A percentile compares a stretch with the other conserved stretches of the same genome.
These are phyloP conservation scores for Ptilorrhoa leucosticta DNA, from an alignment of 2,113 vertebrate species.

Conservation along the genomic window DNA sequence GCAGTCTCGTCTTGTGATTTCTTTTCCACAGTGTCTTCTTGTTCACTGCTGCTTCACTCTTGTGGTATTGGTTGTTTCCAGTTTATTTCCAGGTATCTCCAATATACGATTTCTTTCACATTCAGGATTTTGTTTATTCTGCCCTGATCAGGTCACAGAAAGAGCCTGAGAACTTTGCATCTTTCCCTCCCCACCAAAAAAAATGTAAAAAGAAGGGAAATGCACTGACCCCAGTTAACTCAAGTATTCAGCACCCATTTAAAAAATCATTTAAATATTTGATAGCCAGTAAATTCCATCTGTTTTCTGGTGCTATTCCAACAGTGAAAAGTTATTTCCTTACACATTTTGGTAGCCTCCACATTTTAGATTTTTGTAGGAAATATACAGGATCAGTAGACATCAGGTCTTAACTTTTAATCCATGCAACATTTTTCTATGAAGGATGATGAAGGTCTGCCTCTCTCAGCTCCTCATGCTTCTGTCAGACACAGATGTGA, in stretches of 20 bases:
- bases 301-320: conserved; percentile 44
- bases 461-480: conserved; percentile 42
- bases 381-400: not conserved
- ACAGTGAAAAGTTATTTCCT: conserved; percentile 60
- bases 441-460: conserved; percentile 46
- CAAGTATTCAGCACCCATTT: conserved; percentile 54
- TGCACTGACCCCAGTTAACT: conserved; percentile 48
- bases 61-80: conserved; percentile 34
- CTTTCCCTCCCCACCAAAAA: not conserved
- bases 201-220: not conserved
- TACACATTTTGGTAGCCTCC: not conserved
- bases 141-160: conserved; percentile 31
- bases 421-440: conserved; percentile 22
- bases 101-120: not conserved
- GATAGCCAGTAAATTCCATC: conserved; percentile 34
- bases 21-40: conserved; percentile 43
- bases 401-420: conserved; percentile 65
- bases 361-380: not conserved
- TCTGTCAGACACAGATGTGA: conserved; percentile 78
- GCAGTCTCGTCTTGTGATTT: conserved; percentile 46
- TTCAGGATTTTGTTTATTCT: conserved; percentile 35
- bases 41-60: conserved; percentile 48
- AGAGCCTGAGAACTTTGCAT: conserved; percentile 46
- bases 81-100: conserved; percentile 52
- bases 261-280: conserved; percentile 33